Base-by-base conservation (phyloP, 1,140 invertebrate genomes). In the Aphelenchoides fujianensis region DNA sequence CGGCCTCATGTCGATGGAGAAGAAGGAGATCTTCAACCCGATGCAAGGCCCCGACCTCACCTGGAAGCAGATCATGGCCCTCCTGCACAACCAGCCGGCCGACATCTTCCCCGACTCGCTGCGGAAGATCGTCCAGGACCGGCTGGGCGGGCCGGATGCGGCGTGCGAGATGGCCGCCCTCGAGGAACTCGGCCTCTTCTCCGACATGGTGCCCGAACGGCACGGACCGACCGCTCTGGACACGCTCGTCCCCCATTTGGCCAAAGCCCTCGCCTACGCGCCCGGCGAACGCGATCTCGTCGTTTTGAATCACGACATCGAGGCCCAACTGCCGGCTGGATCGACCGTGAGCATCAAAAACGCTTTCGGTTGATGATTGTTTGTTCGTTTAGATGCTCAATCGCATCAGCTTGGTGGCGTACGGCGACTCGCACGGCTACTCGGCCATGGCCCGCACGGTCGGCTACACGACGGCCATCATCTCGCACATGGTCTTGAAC, bases 381-480 rank as follows among this genome's bases (percentile, higher is more conserved):
- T 23, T 27, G 31, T 66, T 64, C 41, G 36, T 54, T 76, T 87
- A 89, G 69, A 95, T 98, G 87, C 85, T 89, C 27, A 89, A 92
- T 64, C 91, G 92, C 37, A 92, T 98, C 61, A 94, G 93, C 81
- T 89, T 99, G 85, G 92, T 97, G 0, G 90, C 91, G 34, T 97
- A 98, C 79, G 96, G 96, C 0, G 91, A 95, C 61, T 83, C 86
- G 9, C 69, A 28, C 9, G 91, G 92, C 16, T 92, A 92, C 82
- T 96, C 94, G 0, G 97, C 96, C 2, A 98, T 99, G 97, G 93
- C 95, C 0, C 90, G 92, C 80, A 96, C 94, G 19, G 97, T 99
- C 3, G 95, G 96, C 2, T 91, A 95, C 80, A 95, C 96, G 0
- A 90, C 92, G 2, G 96, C 93, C 3, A 97, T 99, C 79, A 93